phyloP scores from a whole-genome alignment of 2,888 invertebrate species.

The Heteromurus nitidus region DNA sequence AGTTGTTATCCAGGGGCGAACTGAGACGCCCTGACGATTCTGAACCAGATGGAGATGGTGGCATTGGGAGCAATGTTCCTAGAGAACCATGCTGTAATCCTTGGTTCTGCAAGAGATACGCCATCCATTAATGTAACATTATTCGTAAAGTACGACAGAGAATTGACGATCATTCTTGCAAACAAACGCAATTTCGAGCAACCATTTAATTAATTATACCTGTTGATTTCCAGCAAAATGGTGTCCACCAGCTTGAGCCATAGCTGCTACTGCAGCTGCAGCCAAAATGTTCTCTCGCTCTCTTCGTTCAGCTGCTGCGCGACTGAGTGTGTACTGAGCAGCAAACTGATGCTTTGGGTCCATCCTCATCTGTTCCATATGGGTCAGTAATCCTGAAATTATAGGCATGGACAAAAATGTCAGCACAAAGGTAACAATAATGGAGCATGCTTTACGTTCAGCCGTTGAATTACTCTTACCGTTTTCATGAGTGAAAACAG shows the following conservation, averaged over 20 bases:
- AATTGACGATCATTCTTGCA: background rate
- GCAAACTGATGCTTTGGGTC: conserved; percentile 97
- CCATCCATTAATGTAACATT: background rate
- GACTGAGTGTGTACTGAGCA: conserved; percentile 92
- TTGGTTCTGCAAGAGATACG: conserved; percentile 64
- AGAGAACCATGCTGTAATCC: conserved; percentile 65
- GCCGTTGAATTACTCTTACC: too few relatives aligned
- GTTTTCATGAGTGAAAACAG: conserved; percentile 95
- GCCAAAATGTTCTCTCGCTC: conserved; percentile 85
- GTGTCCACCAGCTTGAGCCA: conserved; percentile 76
- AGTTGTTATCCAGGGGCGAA: conserved; percentile 70
- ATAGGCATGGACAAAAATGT: too few relatives aligned
- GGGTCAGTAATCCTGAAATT: conserved; percentile 88
- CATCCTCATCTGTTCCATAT: conserved; percentile 98
- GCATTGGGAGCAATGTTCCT: conserved; percentile 71
- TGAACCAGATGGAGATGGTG: conserved; percentile 73
- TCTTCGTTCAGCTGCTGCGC: conserved; percentile 92
- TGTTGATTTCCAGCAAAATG: conserved; percentile 69
- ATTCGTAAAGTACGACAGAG: background rate
- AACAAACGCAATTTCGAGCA: background rate
- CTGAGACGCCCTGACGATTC: conserved; percentile 73
- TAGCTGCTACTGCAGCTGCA: conserved; percentile 75
- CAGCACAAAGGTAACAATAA: too few relatives aligned
- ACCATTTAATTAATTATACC: conserved; percentile 52
- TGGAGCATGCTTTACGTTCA: too few relatives aligned